Evolutionary conservation across 1,140 invertebrate genomes (phyloP).

Genomic region (Proctacanthus coquilletti): DNA sequence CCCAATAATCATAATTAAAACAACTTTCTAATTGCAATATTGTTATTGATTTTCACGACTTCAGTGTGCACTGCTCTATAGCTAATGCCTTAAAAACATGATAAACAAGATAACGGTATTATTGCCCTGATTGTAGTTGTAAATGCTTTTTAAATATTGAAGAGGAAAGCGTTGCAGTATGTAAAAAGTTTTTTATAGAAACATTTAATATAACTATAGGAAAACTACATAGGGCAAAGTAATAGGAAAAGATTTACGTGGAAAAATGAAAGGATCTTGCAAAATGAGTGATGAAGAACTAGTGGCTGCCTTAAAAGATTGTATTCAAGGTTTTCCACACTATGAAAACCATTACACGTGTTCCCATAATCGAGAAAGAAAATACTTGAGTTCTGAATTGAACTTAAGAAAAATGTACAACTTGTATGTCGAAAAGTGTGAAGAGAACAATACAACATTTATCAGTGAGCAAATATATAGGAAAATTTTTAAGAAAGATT

Average conservation of each 20-base stretch:
- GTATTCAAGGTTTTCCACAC: not conserved
- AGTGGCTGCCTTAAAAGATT: not conserved
- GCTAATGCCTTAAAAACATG: not conserved
- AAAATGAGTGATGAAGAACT: constrained; percentile 3
- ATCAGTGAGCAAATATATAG: constrained; percentile 13
- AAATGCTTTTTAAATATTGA: constrained; percentile 1
- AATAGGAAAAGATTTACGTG: constrained; percentile 8
- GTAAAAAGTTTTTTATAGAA: constrained; percentile 5
- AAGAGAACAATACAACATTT: no score
- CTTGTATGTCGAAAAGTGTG: constrained; percentile 10
- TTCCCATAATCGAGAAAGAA: constrained; percentile 7
- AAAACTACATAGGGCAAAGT: not conserved
- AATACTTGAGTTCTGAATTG: constrained; percentile 7
- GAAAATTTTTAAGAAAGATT: constrained; percentile 14
- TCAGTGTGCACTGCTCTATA: not conserved
- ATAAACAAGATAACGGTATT: not conserved
- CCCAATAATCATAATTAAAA: constrained; percentile 1
- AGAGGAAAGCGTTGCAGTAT: not conserved
- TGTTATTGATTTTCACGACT: not conserved
- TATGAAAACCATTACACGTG: not conserved
- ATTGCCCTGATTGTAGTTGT: not conserved
- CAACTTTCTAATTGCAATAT: not conserved
- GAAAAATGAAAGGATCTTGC: constrained; percentile 12
- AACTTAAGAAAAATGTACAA: not conserved
- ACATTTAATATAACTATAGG: constrained; percentile 13